Base-by-base conservation (phyloP, 1,140 invertebrate genomes). In the Bombus balteatus region DNA sequence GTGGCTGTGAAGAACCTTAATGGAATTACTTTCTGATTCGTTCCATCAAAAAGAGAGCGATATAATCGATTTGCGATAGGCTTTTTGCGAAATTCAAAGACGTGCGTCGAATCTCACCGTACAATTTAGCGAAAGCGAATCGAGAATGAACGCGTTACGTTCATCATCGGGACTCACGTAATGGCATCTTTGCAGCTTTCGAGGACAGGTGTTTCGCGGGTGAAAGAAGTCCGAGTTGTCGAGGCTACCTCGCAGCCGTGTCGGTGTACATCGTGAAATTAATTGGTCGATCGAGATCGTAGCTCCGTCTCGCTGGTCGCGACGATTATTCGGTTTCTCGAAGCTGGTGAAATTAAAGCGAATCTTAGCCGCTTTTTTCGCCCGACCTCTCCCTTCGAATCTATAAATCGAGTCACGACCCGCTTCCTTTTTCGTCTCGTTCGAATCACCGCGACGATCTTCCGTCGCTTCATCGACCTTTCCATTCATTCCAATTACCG, bases 221-320 rank as follows among this genome's bases (percentile, higher is more conserved):
- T 65, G 59, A 78, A 78, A 78, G 39, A 37, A 13, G 28, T 62
- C 39, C 37, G 37, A 53, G 28, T 15, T 25, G 3, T 3, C 15
- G 34, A 74, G 37, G 34, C 68, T 25, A 39, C 10, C 9, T 70
- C 34, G 66, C 15, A 37, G 9, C 5, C 66, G 34, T 32, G 12
- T 66, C 71, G 65, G 68, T 72, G n/a, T 28, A 28, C 70, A 65
- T 72, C 72, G n/a, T 15, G 25, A 73, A 83, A 86, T 89, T 88
- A 88, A 89, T 88, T 80, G 79, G 43, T 47, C 41, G 78, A 79
- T 88, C 62, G 79, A 39, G 66, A 76, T 71, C 62, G 65, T 70
- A 47, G 43, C 39, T 25, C 43, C 39, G 39, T 25, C 75, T 65
- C 43, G 65, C 1, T 8, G 18, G 5, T 53, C 8, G 18, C 18